Percentiles rank a stretch among this genome's conserved stretches.
These are phyloP conservation scores for Pygmarrhopalites habei DNA, from an alignment of 1,140 invertebrate genomes.

Conservation along the genomic window DNA sequence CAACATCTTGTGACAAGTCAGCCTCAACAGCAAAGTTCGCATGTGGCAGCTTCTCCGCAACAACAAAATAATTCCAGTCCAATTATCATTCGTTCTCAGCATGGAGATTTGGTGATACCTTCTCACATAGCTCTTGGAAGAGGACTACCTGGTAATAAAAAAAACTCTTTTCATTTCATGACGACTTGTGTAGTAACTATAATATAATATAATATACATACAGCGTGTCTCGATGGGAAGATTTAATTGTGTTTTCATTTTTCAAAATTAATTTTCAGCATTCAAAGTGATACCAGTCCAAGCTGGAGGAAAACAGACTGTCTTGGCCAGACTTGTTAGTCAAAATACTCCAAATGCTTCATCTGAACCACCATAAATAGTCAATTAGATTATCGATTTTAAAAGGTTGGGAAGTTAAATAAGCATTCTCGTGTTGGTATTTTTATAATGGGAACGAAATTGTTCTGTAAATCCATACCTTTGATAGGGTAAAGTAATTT, in stretches of 20 bases:
- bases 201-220: background rate
- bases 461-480: too few species aligned
- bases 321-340: constrained; percentile 29
- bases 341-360: constrained; percentile 3
- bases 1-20: too few species aligned
- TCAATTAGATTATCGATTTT: too few species aligned
- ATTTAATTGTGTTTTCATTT: background rate
- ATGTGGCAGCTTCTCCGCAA: background rate
- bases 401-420: too few species aligned
- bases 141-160: constrained; percentile 27
- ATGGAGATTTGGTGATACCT: constrained; percentile 33
- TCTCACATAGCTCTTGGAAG: constrained; percentile 28
- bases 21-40: constrained; percentile 1
- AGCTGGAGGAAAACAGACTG: constrained; percentile 23
- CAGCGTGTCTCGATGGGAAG: background rate
- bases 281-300: constrained; percentile 34
- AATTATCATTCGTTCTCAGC: constrained; percentile 31
- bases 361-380: too few species aligned
- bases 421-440: too few species aligned
- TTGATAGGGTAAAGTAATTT: too few species aligned
- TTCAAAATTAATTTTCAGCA: constrained; percentile 17
- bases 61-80: constrained; percentile 22
- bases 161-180: too few species aligned
- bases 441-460: too few species aligned
- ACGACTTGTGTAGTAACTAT: background rate